phyloP scores from a whole-genome alignment of 2,113 vertebrate genomes.

The Sigmodon hispidus region DNA sequence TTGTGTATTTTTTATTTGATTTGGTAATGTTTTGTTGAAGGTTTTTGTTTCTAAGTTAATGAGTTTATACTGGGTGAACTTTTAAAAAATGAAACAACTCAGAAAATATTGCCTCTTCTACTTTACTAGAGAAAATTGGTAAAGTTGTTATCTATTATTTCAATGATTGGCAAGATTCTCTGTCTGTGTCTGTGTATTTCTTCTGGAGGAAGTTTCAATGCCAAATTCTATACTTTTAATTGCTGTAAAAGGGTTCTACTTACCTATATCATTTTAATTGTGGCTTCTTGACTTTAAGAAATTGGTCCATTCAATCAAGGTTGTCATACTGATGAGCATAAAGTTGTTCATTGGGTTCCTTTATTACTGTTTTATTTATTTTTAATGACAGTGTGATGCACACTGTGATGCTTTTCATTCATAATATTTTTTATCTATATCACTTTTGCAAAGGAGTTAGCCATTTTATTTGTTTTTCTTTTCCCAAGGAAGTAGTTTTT shows the following conservation, averaged over 20 bases:
- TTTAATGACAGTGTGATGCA: background rate
- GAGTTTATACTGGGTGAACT: background rate
- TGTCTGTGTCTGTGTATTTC: background rate
- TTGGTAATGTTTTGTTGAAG: constrained; percentile 30
- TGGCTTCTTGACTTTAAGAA: constrained; percentile 29
- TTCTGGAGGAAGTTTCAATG: background rate
- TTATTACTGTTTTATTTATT: constrained; percentile 34
- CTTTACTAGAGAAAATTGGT: background rate
- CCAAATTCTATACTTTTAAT: background rate
- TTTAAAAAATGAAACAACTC: background rate
- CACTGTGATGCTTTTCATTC: background rate
- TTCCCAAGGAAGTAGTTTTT: background rate
- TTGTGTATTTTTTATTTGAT: background rate
- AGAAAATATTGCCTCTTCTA: background rate
- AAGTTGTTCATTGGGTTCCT: background rate
- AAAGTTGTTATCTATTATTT: constrained; percentile 36
- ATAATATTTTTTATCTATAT: background rate
- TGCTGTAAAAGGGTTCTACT: background rate
- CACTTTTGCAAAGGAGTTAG: constrained; percentile 26
- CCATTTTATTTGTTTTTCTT: background rate
- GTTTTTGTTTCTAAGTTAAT: constrained; percentile 51
- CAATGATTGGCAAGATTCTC: constrained; percentile 27
- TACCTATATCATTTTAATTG: background rate
- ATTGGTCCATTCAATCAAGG: constrained; percentile 37
- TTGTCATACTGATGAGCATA: constrained; percentile 1